A percentile compares a stretch with the other conserved stretches of the same genome.
phyloP scores from a whole-genome alignment of 2,797 vertebrate species.

The Ataeniobius toweri region DNA sequence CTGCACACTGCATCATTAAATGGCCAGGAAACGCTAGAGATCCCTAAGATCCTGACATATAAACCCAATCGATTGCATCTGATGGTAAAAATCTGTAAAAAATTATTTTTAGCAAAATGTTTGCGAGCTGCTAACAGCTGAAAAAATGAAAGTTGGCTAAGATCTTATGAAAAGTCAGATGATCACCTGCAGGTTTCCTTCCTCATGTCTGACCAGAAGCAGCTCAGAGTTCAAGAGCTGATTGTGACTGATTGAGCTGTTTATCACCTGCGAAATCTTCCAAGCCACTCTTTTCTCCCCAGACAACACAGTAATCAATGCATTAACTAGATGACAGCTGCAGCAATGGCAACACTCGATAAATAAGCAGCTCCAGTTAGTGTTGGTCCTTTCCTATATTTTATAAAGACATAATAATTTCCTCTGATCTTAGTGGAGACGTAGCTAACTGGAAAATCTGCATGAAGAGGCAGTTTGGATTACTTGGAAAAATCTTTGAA shows the following conservation, averaged over 20 bases:
- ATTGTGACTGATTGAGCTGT: slow-evolving; percentile 34
- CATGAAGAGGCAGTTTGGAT: no score
- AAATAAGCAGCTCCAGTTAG: slow-evolving; percentile 18
- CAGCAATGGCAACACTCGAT: slow-evolving; percentile 15
- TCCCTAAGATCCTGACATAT: slow-evolving; percentile 21
- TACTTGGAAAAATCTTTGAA: not conserved
- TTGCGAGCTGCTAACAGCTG: not conserved
- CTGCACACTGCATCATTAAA: slow-evolving; percentile 55
- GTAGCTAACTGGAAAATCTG: not conserved
- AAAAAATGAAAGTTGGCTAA: not conserved
- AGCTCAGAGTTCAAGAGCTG: slow-evolving; percentile 13
- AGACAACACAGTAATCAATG: slow-evolving; percentile 17
- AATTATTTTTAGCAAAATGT: no score
- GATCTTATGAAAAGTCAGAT: not conserved
- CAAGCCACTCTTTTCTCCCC: slow-evolving; percentile 13
- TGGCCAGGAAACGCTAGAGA: slow-evolving; percentile 25
- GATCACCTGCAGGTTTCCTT: slow-evolving; percentile 9
- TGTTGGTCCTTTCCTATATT: slow-evolving; percentile 11
- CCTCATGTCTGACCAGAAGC: slow-evolving; percentile 7
- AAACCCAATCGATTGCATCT: not conserved
- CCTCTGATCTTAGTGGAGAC: slow-evolving; percentile 11
- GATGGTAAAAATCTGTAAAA: no score
- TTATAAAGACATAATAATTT: slow-evolving; percentile 30
- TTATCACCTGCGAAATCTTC: slow-evolving; percentile 33
- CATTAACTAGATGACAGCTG: slow-evolving; percentile 26